Evolutionary conservation across 1,140 invertebrate genomes (phyloP).

Genomic region (Halictus rubicundus): DNA sequence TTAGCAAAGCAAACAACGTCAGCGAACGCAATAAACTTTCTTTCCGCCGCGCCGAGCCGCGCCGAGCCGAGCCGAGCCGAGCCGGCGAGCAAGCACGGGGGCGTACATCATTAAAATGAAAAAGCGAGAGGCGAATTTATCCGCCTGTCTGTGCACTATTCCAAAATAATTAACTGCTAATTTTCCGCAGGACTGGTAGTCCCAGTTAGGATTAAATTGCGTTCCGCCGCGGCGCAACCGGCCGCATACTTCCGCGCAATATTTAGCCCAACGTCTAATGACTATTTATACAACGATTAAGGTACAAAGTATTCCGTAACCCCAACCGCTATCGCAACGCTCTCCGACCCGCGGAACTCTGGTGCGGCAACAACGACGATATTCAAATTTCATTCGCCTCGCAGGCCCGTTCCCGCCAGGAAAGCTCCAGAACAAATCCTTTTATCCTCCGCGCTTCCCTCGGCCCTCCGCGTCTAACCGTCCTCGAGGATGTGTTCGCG

Average conservation of each 20-base stretch:
- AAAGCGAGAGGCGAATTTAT: background rate
- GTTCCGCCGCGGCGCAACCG: too few species aligned
- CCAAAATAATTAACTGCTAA: constrained; percentile 8
- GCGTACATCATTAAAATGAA: background rate
- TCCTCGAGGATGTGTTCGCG: constrained; percentile 46
- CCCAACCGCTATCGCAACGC: constrained; percentile 24
- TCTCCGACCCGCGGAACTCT: background rate
- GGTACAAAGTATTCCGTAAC: constrained; percentile 36
- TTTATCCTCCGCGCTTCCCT: constrained; percentile 48
- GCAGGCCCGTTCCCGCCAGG: background rate
- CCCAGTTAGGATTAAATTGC: constrained; percentile 19
- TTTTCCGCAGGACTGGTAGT: background rate
- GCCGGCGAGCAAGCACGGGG: too few species aligned
- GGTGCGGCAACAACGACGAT: constrained; percentile 40
- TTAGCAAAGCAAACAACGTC: too few species aligned
- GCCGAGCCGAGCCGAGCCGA: too few species aligned
- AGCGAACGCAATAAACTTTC: too few species aligned
- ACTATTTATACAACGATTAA: constrained; percentile 46
- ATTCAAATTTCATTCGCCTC: constrained; percentile 53
- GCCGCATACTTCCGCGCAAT: constrained; percentile 2
- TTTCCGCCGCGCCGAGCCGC: too few species aligned
- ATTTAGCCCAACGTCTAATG: constrained; percentile 31
- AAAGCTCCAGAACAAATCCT: constrained; percentile 60
- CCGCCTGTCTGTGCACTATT: background rate
- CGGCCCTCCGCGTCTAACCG: constrained; percentile 40